Evolutionary conservation across 2,797 vertebrate genomes (phyloP).

Genomic region (Phalloptychus januarius): DNA sequence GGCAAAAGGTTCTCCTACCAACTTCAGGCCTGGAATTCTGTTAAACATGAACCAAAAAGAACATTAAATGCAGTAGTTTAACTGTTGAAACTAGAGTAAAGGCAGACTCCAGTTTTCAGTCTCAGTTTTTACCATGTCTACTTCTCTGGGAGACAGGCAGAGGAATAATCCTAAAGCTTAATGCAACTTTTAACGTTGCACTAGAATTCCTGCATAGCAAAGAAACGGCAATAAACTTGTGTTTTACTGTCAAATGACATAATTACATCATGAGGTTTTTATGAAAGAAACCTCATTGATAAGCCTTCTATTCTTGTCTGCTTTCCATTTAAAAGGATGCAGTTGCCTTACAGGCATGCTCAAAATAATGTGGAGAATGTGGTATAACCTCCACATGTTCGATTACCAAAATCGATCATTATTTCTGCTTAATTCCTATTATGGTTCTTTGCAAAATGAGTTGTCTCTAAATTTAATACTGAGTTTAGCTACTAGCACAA

Average conservation of each 20-base stretch:
- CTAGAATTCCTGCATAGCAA: too few species aligned
- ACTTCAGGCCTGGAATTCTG: conserved; percentile 88
- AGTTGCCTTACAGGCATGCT: neutral
- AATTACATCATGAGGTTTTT: neutral
- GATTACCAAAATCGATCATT: neutral
- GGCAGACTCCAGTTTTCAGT: neutral
- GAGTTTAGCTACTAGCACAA: neutral
- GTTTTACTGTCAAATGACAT: too few species aligned
- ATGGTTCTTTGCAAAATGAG: too few species aligned
- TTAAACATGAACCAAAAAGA: neutral
- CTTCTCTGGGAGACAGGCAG: neutral
- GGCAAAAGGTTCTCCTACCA: conserved; percentile 86
- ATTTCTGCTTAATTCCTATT: too few species aligned
- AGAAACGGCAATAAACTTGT: too few species aligned
- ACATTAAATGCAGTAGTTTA: neutral
- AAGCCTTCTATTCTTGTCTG: too few species aligned
- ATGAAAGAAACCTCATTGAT: neutral
- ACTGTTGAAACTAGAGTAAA: neutral
- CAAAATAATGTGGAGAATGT: neutral
- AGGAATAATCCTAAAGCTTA: neutral
- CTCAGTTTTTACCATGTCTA: neutral
- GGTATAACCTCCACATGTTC: neutral
- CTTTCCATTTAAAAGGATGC: too few species aligned
- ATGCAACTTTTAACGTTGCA: too few species aligned
- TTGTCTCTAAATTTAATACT: neutral